Base-by-base conservation (phyloP, 2,113 vertebrate species). In the Cygnus buccinator region DNA sequence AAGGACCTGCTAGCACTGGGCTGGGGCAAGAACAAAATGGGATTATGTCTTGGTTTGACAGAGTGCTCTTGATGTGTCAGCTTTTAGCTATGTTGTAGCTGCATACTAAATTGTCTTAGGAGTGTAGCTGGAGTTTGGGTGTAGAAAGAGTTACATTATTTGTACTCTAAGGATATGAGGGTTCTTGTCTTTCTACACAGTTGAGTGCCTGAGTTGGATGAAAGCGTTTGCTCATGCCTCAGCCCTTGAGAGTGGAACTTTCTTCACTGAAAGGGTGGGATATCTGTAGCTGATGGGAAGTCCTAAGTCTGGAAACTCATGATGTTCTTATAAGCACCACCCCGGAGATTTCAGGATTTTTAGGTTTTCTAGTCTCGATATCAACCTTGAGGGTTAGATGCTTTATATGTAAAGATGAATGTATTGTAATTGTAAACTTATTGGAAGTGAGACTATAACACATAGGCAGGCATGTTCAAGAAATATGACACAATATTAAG, bases 61-160 rank as follows among this genome's bases (percentile, higher is more conserved):
- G 48, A 50, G 11, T 46, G 68, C 48, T 65, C 21, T 22, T 21
- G 15, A n/a, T 52, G 72, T 5, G 5, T 39, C 55, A 50, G 41
- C 46, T 31, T 55, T 72, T 31, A 31, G 26, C 39, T 80, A 72
- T 3, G 2, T 7, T 15, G n/a, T 59, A 50, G n/a, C 25, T 72
- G n/a, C 2, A 0, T 59, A 25, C 26, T 73, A 23, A 11, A 41
- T 81, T 81, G 25, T 75, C 37, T 52, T n/a, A 54, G 74, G 13
- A 52, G 33, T 9, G 11, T 33, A 57, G 58, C 4, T 75, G 66
- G n/a, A 67, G 37, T 48, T n/a, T 0, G 0, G 23, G 18, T 18
- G 23, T 29, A 61, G 67, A 26, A 80, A 88, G 35, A 8, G 68
- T 39, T 48, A 44, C 11, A 2, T 80, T 89, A 33, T 28, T 33